Evolutionary conservation across 2,113 vertebrate genomes (phyloP).

Genomic region (Galeopterus variegatus): DNA sequence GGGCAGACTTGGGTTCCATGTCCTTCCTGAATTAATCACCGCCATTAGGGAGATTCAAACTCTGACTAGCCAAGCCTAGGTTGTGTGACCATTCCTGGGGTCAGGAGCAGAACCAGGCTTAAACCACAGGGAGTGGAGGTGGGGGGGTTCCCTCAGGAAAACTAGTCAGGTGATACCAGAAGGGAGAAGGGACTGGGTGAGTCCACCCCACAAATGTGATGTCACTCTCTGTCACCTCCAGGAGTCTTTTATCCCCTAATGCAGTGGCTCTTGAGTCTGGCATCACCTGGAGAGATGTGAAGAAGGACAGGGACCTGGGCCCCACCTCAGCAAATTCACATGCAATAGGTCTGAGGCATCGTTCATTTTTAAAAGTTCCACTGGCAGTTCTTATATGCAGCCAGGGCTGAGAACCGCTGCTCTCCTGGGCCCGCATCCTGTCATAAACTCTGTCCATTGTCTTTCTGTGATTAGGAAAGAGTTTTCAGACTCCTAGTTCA

Average conservation of each 20-base stretch:
- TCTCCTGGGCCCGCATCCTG: background rate
- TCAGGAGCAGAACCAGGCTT: background rate
- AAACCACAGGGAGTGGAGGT: background rate
- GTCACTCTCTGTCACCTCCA: background rate
- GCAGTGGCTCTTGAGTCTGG: background rate
- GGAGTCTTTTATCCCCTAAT: background rate
- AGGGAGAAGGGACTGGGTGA: background rate
- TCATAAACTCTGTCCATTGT: background rate
- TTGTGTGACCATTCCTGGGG: background rate
- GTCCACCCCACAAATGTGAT: background rate
- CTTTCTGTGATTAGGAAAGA: background rate
- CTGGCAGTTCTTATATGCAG: rapidly evolving
- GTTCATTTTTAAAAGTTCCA: background rate
- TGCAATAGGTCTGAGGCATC: background rate
- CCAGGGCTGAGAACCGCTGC: background rate
- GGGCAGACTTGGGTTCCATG: background rate
- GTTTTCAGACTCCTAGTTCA: background rate
- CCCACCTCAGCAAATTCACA: background rate
- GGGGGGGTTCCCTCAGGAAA: background rate
- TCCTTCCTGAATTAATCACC: background rate
- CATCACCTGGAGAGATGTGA: background rate
- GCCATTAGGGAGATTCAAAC: background rate
- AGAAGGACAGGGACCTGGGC: background rate
- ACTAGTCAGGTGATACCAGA: background rate
- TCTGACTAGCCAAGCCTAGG: background rate